Percentiles rank a stretch among this genome's conserved stretches.
phyloP scores from a whole-genome alignment of 2,113 vertebrate genomes.

The Irena cyanogastra region DNA sequence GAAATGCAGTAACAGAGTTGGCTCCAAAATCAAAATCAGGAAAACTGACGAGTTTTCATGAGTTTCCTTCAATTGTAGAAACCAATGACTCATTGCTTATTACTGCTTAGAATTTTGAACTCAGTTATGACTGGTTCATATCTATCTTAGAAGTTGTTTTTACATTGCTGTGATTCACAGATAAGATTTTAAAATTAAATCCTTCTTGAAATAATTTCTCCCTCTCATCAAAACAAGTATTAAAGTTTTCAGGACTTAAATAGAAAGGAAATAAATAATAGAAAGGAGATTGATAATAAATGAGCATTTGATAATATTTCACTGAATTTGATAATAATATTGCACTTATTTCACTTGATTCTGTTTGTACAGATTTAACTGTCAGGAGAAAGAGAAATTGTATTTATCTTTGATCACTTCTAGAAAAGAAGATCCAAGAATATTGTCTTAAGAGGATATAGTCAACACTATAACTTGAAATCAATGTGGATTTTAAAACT shows the following conservation, averaged over 20 bases:
- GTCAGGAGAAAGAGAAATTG: background rate
- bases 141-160: background rate
- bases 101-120: background rate
- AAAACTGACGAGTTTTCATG: background rate
- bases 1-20: background rate
- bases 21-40: background rate
- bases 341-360: background rate
- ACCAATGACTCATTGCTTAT: background rate
- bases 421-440: background rate
- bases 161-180: background rate
- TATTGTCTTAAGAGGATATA: background rate
- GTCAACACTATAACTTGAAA: background rate
- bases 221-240: background rate
- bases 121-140: background rate
- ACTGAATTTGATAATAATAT: background rate
- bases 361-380: background rate
- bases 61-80: background rate
- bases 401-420: background rate
- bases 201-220: background rate
- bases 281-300: background rate
- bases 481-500: background rate
- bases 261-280: background rate
- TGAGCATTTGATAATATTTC: background rate
- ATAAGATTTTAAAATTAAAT: background rate
- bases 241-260: background rate